phyloP scores from a whole-genome alignment of 2,797 vertebrate species.

The Gymnothorax reevesii region DNA sequence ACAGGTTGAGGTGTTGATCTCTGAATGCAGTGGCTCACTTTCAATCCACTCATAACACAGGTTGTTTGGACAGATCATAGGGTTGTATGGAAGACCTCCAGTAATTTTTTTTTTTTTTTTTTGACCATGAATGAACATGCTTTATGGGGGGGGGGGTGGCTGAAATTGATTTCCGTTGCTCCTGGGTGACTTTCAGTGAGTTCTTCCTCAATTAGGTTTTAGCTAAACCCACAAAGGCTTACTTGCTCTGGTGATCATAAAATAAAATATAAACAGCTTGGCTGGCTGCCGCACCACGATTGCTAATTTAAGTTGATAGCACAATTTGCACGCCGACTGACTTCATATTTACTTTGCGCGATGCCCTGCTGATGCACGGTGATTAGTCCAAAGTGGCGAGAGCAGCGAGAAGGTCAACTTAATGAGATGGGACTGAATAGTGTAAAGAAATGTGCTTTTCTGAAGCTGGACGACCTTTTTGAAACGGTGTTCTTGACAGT shows the following conservation, averaged over 20 bases:
- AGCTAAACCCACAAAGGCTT: neutral
- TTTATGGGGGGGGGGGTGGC: neutral
- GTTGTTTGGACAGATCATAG: neutral
- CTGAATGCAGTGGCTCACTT: neutral
- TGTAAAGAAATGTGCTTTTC: too few relatives aligned
- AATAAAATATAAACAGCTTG: neutral
- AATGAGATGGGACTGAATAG: neutral
- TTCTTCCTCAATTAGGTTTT: neutral
- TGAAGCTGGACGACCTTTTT: too few relatives aligned
- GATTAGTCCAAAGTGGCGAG: neutral
- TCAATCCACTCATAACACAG: neutral
- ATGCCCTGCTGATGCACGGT: neutral
- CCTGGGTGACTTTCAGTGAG: neutral
- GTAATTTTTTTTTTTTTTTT: neutral
- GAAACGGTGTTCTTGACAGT: too few relatives aligned
- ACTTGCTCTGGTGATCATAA: neutral
- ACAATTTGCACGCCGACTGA: neutral
- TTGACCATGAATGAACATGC: neutral
- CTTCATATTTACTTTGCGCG: conserved; percentile 1
- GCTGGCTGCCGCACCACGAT: neutral
- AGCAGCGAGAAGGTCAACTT: neutral
- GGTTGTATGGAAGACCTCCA: neutral
- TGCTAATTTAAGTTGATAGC: neutral
- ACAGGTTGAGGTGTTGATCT: neutral
- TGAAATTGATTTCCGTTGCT: neutral